Evolutionary conservation across 1,140 invertebrate genomes (phyloP).

Genomic region (Brachionus sp.): DNA sequence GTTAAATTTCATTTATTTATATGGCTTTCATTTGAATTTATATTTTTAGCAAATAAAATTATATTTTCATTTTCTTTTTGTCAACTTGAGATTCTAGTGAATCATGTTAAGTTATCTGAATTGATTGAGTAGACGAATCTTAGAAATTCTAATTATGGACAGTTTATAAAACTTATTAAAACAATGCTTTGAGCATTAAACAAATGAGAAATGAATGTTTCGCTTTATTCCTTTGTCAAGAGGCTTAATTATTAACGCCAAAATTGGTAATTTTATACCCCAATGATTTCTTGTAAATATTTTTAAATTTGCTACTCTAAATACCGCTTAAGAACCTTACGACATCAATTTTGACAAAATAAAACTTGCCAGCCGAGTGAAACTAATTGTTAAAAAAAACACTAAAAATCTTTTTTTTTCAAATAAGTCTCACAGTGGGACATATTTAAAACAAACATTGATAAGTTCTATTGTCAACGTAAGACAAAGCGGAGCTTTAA

Average conservation of each 20-base stretch:
- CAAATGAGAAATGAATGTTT: conserved; percentile 7
- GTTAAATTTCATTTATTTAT: background rate
- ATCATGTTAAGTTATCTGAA: conserved; percentile 32
- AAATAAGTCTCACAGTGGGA: background rate
- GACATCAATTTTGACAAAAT: background rate
- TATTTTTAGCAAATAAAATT: conserved; percentile 3
- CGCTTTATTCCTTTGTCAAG: conserved; percentile 14
- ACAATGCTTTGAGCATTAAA: conserved; percentile 4
- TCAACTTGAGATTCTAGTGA: conserved; percentile 9
- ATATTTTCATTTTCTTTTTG: background rate
- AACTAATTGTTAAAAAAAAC: conserved; percentile 32
- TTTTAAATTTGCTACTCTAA: conserved; percentile 7
- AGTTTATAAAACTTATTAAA: conserved; percentile 23
- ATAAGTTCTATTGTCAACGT: background rate
- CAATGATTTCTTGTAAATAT: conserved; percentile 24
- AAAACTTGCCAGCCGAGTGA: background rate
- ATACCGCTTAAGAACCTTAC: background rate
- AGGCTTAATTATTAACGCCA: conserved; percentile 9
- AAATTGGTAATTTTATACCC: background rate
- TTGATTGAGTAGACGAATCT: conserved; percentile 33
- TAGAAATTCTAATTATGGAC: background rate
- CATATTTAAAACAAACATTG: background rate
- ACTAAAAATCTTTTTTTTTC: background rate
- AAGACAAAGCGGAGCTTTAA: conserved; percentile 15
- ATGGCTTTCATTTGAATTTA: background rate